Conservation (phyloP, 1,140 invertebrate species). For the Orchestia grillus region DNA sequence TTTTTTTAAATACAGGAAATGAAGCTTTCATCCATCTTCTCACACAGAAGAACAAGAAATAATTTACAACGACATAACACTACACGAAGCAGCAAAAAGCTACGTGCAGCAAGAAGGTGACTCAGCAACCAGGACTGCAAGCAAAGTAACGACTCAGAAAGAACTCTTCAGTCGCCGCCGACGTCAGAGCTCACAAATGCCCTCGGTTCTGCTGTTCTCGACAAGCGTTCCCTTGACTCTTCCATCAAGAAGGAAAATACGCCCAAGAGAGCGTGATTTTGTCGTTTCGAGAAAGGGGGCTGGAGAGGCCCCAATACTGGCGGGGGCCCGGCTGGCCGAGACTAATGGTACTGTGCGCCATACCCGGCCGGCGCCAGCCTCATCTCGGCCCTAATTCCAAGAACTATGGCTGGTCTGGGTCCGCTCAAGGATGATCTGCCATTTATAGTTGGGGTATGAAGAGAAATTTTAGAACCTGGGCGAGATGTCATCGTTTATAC, state of each 20-base stretch:
- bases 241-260: slow-evolving; percentile 36
- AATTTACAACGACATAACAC: neutral
- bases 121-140: neutral
- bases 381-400: neutral
- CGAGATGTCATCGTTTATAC: neutral
- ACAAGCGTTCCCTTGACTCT: slow-evolving; percentile 25
- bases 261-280: slow-evolving; percentile 27
- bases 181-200: neutral
- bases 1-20: neutral
- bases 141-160: neutral
- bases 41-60: neutral
- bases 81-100: neutral
- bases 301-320: neutral
- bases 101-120: neutral
- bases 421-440: neutral
- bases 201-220: neutral
- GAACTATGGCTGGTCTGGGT: neutral
- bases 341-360: slow-evolving; percentile 9
- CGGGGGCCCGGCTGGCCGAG: neutral
- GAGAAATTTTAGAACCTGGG: neutral
- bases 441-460: neutral
- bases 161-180: neutral
- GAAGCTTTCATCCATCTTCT: neutral
- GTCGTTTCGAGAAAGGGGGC: neutral
- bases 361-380: neutral